These are phyloP conservation scores for Bugula neritina DNA, from an alignment of 2,888 invertebrate genomes.

Conservation along the genomic window DNA sequence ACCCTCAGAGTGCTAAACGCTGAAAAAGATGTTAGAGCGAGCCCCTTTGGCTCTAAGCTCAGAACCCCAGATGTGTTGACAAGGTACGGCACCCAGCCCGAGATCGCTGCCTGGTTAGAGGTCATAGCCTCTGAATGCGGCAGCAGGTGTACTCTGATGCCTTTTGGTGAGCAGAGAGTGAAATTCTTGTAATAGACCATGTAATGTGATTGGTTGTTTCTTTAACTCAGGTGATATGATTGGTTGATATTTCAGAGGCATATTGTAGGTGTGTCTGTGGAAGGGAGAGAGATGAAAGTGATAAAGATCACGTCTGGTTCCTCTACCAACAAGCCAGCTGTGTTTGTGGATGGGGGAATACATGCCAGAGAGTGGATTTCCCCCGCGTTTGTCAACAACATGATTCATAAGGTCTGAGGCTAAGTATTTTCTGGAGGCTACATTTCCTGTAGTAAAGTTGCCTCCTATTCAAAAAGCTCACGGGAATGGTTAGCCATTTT, in stretches of 20 bases:
- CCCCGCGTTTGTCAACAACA: slow-evolving; percentile 14
- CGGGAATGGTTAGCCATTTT: too few species aligned
- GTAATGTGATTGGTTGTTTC: too few species aligned
- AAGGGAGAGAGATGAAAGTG: slow-evolving; percentile 7
- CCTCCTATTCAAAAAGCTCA: too few species aligned
- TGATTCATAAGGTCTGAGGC: slow-evolving; percentile 3
- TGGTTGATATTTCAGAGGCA: too few species aligned
- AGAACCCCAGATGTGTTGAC: not conserved
- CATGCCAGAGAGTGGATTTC: slow-evolving; percentile 25
- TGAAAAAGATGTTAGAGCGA: not conserved
- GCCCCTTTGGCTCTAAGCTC: not conserved
- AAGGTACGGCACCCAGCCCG: not conserved
- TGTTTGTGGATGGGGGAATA: slow-evolving; percentile 17
- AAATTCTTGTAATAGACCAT: too few species aligned
- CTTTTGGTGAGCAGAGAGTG: slow-evolving; percentile 17
- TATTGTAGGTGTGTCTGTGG: not conserved
- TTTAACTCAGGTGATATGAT: too few species aligned
- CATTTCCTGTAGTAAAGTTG: too few species aligned
- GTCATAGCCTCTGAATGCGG: not conserved
- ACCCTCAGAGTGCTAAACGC: not conserved
- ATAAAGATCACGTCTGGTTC: not conserved
- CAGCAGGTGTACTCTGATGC: slow-evolving; percentile 18
- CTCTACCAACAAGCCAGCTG: not conserved
- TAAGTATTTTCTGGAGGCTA: too few species aligned
- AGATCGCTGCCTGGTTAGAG: not conserved